phyloP scores from a whole-genome alignment of 2,888 invertebrate species.

The Leptopterna dolabrata region DNA sequence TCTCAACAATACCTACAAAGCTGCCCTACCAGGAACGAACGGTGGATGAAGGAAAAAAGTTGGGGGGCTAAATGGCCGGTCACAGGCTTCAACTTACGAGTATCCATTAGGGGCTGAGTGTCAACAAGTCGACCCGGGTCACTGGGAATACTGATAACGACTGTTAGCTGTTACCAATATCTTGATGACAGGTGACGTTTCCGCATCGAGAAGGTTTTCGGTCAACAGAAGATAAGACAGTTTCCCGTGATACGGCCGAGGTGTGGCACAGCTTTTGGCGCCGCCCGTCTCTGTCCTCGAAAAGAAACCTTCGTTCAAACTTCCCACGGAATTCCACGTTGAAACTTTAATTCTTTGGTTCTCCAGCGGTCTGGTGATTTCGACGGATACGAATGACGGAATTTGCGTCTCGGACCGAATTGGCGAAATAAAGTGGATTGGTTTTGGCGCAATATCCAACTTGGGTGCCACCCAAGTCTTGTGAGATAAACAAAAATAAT shows the following conservation, averaged over 20 bases:
- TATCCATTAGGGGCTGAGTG: neutral
- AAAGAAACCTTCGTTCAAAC: no score
- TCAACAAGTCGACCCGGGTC: neutral
- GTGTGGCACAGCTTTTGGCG: neutral
- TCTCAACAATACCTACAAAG: no score
- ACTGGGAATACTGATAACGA: neutral
- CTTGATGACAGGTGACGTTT: conserved; percentile 8
- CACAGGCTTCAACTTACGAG: neutral
- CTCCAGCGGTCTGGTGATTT: no score
- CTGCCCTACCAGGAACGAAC: no score
- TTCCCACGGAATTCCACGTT: no score
- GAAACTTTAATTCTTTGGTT: no score
- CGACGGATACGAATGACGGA: no score
- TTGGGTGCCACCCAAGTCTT: no score
- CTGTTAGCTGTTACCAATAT: neutral
- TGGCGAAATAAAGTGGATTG: no score
- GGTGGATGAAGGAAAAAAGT: neutral
- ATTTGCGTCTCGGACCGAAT: no score
- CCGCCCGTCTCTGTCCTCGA: neutral
- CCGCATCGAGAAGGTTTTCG: neutral
- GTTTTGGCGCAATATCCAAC: no score
- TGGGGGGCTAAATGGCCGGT: neutral
- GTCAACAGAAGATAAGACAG: neutral
- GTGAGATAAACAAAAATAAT: no score
- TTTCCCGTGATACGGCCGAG: neutral